A percentile compares a stretch with the other conserved stretches of the same genome.
Evolutionary conservation across 2,113 vertebrate species (phyloP).

Genomic region (Struthio camelus): DNA sequence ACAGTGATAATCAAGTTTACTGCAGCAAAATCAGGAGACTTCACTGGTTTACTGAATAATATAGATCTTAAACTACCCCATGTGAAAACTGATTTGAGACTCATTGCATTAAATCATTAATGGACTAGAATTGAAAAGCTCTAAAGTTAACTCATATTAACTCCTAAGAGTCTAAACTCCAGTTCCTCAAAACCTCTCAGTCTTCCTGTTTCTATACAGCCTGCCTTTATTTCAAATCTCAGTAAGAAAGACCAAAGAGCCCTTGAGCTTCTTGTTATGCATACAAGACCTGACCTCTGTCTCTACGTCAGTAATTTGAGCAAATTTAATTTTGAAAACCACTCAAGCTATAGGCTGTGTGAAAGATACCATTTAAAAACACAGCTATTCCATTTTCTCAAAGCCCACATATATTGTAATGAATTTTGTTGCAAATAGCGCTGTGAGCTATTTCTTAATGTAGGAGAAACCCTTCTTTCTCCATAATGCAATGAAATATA

Average conservation of each 20-base stretch:
- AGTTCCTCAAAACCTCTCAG: not conserved
- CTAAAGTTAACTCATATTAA: not conserved
- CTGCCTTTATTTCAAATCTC: not conserved
- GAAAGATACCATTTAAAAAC: not conserved
- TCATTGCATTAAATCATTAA: not conserved
- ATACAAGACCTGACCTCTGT: not conserved
- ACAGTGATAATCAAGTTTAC: not conserved
- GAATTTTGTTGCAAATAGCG: not conserved
- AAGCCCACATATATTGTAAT: not conserved
- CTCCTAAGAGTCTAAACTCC: not conserved
- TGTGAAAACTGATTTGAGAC: not conserved
- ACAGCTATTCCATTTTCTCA: not conserved
- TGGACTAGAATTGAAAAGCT: not conserved
- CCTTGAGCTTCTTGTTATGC: not conserved
- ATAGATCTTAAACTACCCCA: not conserved
- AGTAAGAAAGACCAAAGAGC: not conserved
- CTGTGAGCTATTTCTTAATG: not conserved
- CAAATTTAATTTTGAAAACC: not conserved
- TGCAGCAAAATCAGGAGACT: not conserved
- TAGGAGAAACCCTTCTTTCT: not conserved
- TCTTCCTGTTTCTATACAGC: not conserved
- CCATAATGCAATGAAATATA: not conserved
- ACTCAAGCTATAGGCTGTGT: not conserved
- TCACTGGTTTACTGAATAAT: not conserved
- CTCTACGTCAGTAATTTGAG: not conserved